A percentile compares a stretch with the other conserved stretches of the same genome.
These are phyloP conservation scores for Porites evermanni DNA, from an alignment of 92 coral and sea anemone genomes.

Conservation along the genomic window DNA sequence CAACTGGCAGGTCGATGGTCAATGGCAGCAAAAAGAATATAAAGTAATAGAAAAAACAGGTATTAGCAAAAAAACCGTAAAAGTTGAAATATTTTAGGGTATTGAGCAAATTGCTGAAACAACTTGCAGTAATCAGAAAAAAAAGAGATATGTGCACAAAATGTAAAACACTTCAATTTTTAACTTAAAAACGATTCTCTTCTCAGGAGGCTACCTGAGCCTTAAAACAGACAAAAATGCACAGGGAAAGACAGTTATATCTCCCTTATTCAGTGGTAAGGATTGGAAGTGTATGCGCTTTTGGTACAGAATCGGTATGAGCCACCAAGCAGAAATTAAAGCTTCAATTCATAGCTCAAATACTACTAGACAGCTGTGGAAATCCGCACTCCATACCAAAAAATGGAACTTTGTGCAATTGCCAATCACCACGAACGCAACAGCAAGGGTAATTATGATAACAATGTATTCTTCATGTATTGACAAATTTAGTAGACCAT, in stretches of 20 bases:
- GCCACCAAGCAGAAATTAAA: conserved; percentile 4
- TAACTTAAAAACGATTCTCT: background rate
- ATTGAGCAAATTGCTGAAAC: too few species aligned
- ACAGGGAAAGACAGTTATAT: background rate
- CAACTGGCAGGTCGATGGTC: conserved; percentile 11
- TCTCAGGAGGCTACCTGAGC: conserved; percentile 24
- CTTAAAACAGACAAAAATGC: background rate
- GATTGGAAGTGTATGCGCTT: conserved; percentile 47
- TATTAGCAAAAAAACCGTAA: background rate
- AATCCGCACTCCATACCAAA: conserved; percentile 1
- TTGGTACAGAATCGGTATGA: conserved; percentile 30
- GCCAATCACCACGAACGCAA: conserved; percentile 15
- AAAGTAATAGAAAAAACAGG: conserved; percentile 4
- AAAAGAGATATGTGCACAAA: too few species aligned
- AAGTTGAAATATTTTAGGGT: too few species aligned
- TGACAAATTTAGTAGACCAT: too few species aligned
- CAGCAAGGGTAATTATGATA: background rate
- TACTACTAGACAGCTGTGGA: conserved; percentile 10
- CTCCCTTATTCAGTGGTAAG: conserved; percentile 16
- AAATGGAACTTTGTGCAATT: conserved; percentile 41
- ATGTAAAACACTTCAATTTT: background rate
- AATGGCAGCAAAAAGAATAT: background rate
- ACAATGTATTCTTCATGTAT: background rate
- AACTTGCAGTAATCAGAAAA: too few species aligned
- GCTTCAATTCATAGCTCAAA: conserved; percentile 17